phyloP scores from a whole-genome alignment of 2,113 vertebrate genomes.

The Hyla sarda region DNA sequence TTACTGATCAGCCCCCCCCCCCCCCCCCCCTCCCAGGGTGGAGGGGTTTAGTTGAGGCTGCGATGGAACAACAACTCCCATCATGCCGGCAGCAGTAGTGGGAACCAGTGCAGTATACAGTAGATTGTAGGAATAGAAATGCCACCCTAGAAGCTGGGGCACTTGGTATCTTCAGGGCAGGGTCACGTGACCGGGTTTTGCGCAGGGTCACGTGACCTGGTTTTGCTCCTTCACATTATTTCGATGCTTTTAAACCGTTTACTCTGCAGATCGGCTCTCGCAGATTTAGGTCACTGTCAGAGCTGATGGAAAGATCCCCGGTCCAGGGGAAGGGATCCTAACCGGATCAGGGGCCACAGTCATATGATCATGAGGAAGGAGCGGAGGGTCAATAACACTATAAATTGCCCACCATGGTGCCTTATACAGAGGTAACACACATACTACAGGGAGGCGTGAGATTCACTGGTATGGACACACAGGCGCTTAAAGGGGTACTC shows the following conservation, averaged over 20 bases:
- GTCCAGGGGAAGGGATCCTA: background rate
- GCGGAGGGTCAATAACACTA: too few relatives aligned
- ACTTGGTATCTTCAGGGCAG: background rate
- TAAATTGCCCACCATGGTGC: too few relatives aligned
- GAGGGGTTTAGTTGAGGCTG: background rate
- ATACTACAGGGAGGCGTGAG: too few relatives aligned
- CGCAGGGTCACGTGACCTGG: background rate
- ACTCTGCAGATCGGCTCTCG: background rate
- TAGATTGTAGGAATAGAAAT: background rate
- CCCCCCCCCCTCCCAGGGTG: too few relatives aligned
- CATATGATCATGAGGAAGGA: too few relatives aligned
- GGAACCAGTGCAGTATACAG: background rate
- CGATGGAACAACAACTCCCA: background rate
- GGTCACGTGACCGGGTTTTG: background rate
- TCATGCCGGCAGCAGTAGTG: background rate
- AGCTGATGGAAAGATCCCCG: background rate
- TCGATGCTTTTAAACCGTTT: constrained; percentile 11
- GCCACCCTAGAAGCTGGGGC: background rate
- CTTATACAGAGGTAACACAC: too few relatives aligned
- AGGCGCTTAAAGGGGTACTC: too few relatives aligned
- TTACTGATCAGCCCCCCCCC: too few relatives aligned
- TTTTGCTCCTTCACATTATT: background rate
- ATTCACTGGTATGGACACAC: too few relatives aligned
- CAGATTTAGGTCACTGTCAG: constrained; percentile 15
- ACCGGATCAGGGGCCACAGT: background rate